Evolutionary conservation across 2,113 vertebrate species (phyloP), one percentile per base, ranked within the genome.

Genomic region (Motacilla alba): DNA sequence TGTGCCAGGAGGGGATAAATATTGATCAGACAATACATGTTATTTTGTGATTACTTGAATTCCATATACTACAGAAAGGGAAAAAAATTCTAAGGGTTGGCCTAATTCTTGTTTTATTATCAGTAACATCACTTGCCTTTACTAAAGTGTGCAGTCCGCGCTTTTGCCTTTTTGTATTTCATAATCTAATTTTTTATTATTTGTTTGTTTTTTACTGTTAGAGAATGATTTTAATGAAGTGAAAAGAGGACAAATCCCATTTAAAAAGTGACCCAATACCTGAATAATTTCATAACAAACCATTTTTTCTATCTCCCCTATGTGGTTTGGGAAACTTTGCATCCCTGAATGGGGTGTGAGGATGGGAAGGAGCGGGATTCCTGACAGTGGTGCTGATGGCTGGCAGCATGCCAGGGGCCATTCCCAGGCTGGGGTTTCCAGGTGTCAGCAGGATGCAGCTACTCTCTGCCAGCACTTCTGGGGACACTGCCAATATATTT

Each of bases 251-350:
- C 17, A 56, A 62, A 10, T 59, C 31, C 15, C 7, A 31, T 68
- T 19, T 41, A 21, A 6, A n/a, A 75, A 39, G 21, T 81, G 28
- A 73, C 12, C 31, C 18, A n/a, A 7, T 52, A 39, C 15, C 13
- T 47, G 12, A 73, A 12, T 2, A 35, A 5, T 69, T 86, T 56
- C 13, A 31, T 66, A 49, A 37, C 5, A 59, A 62, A 35, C 13
- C 1, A 5, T 49, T 67, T 84, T 67, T 23, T 80, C 13, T 2
- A 1, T 33, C 15, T 81, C 22, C 10, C 11, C 4, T 33, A 0
- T 16, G 44, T 49, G 18, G 11, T 41, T 75, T 50, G 16, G 20
- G 47, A 22, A 55, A 24, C 37, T 11, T 2, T 2, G 6, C 27
- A 14, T 55, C 12, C 3, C 28, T 46, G 27, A 12, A 5, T 27